Conservation (phyloP, 2,888 invertebrate species). For the Asteroscopus sphinx region DNA sequence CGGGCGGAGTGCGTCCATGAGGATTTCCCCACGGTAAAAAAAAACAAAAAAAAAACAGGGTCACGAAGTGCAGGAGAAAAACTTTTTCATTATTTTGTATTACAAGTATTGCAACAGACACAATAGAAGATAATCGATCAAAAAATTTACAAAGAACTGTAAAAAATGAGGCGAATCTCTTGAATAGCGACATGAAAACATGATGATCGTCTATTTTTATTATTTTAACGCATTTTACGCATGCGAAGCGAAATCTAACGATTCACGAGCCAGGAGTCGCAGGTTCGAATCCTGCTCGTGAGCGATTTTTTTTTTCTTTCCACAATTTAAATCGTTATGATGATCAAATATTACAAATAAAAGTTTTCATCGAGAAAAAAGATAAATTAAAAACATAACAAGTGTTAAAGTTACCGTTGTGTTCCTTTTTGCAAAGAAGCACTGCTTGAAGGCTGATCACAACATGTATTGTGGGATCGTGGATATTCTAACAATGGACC, state of each 20-base stretch:
- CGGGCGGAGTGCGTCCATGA: too few relatives aligned
- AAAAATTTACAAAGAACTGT: slow-evolving; percentile 8
- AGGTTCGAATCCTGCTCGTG: too few relatives aligned
- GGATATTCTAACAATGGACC: too few relatives aligned
- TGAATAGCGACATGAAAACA: slow-evolving; percentile 6
- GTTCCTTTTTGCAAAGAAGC: neutral
- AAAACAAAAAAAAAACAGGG: too few relatives aligned
- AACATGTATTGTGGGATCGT: too few relatives aligned
- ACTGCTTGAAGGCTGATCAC: neutral
- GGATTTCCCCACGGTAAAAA: too few relatives aligned
- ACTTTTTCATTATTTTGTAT: neutral
- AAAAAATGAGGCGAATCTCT: slow-evolving; percentile 18
- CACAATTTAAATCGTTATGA: too few relatives aligned
- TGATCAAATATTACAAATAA: neutral
- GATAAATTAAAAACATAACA: neutral
- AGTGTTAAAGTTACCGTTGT: slow-evolving; percentile 1
- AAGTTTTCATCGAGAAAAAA: neutral
- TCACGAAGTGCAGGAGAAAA: slow-evolving; percentile 1
- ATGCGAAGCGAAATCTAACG: too few relatives aligned
- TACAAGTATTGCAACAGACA: slow-evolving; percentile 19
- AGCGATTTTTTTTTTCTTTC: too few relatives aligned
- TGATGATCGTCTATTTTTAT: too few relatives aligned
- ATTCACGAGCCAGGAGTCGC: too few relatives aligned
- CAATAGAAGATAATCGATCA: slow-evolving; percentile 10
- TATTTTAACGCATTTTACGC: too few relatives aligned